A percentile compares a stretch with the other conserved stretches of the same genome.
These are phyloP conservation scores for Trachelus tabidus DNA, from an alignment of 2,888 invertebrate genomes.

Conservation along the genomic window DNA sequence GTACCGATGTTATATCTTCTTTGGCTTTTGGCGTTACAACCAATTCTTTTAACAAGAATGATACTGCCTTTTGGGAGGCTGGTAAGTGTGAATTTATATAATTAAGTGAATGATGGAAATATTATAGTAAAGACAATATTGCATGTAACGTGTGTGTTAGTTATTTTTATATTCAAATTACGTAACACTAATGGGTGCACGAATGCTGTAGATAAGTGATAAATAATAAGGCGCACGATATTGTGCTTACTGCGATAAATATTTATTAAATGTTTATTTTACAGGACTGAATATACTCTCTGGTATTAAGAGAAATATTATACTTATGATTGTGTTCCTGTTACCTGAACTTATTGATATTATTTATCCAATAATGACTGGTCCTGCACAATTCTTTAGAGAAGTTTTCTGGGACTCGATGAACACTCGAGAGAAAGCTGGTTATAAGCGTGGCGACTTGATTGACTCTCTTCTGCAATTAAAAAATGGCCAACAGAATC, in stretches of 20 bases:
- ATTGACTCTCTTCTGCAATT: constrained; percentile 44
- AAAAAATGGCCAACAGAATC: constrained; percentile 45
- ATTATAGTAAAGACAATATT: too few relatives aligned
- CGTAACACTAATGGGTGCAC: too few relatives aligned
- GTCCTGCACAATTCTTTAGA: constrained; percentile 45
- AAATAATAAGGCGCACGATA: neutral
- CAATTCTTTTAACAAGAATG: constrained; percentile 43
- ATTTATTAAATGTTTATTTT: neutral
- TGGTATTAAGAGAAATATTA: constrained; percentile 39
- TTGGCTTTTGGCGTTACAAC: constrained; percentile 49
- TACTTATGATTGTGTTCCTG: constrained; percentile 44
- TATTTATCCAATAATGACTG: constrained; percentile 35
- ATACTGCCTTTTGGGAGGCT: constrained; percentile 43
- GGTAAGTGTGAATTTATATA: constrained; percentile 30
- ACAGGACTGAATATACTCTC: constrained; percentile 41
- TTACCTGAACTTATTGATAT: constrained; percentile 40
- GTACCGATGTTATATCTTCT: constrained; percentile 46
- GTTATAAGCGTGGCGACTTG: constrained; percentile 43
- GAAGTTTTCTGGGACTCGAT: constrained; percentile 47
- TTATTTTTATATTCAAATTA: too few relatives aligned
- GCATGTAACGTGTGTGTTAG: too few relatives aligned
- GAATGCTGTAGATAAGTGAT: too few relatives aligned
- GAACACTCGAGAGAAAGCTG: constrained; percentile 37
- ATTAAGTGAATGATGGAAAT: too few relatives aligned
- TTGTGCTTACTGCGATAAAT: neutral